These are phyloP conservation scores for Vanacampus margaritifer DNA, from an alignment of 2,113 vertebrate species.

Conservation along the genomic window DNA sequence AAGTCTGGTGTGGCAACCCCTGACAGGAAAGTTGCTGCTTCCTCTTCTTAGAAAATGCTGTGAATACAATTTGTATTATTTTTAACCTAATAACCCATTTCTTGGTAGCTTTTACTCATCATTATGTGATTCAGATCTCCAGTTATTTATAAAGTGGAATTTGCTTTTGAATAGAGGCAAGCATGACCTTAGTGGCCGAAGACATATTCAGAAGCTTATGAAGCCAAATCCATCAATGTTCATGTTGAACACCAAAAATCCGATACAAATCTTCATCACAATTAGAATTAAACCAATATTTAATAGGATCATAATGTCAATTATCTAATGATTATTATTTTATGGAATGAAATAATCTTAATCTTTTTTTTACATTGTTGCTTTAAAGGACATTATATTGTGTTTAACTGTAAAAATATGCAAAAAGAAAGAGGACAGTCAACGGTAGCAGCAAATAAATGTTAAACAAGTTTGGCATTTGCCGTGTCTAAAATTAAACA, in stretches of 20 bases:
- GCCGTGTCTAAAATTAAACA: neutral
- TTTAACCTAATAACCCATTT: too few relatives aligned
- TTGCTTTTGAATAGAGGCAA: neutral
- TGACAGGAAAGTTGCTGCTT: too few relatives aligned
- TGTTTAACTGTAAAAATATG: neutral
- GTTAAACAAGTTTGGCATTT: neutral
- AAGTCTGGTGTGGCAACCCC: too few relatives aligned
- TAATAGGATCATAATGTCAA: neutral
- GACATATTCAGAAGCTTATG: neutral
- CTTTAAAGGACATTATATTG: neutral
- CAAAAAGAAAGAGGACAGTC: neutral
- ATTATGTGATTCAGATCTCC: too few relatives aligned
- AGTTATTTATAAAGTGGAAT: neutral
- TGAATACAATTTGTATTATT: too few relatives aligned
- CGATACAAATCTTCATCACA: neutral
- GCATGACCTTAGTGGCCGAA: neutral
- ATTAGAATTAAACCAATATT: neutral
- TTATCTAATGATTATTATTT: neutral
- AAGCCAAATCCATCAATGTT: neutral
- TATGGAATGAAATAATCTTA: neutral
- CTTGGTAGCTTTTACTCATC: too few relatives aligned
- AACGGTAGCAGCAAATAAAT: neutral
- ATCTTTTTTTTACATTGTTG: neutral
- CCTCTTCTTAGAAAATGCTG: too few relatives aligned
- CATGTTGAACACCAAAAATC: neutral